Base-by-base conservation (phyloP, 2,797 vertebrate species). In the Denticeps clupeoides region DNA sequence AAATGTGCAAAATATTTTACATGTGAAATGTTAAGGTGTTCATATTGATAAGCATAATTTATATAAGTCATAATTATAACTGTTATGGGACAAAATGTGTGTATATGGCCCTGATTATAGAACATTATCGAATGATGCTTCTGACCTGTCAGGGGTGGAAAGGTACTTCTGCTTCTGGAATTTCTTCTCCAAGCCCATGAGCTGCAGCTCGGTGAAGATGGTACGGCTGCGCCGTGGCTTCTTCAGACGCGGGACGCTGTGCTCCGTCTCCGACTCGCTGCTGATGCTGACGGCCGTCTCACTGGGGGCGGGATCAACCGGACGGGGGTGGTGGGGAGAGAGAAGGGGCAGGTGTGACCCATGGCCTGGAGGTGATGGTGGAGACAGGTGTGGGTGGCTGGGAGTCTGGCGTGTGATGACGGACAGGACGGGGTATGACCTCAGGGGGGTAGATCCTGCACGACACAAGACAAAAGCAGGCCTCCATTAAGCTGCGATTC, bases 121-220 rank as follows among this genome's bases (percentile, higher is more conserved):
- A n/a, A n/a, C n/a, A n/a, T n/a, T n/a, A n/a, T n/a, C n/a, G n/a
- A n/a, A n/a, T n/a, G n/a, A n/a, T n/a, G 8, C 1, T 8, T 64
- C 86, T 77, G 45, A 97, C 94, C 94, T 91, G 68, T 99, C 94
- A 1, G 94, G 94, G 1, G 94, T 99, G 27, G 94, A 99, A 27
- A 99, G 76, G 66, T 99, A 99, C 72, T 99, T 99, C 80, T 99
- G 94, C 72, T 93, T 99, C 84, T 97, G 94, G 71, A 99, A 99
- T 64, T 99, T 99, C 77, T 95, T 99, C 83, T 99, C 94, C 63
- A 99, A 77, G 47, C 94, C 94, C 91, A 99, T 89, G 47, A 99
- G 88, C 81, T 99, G 94, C 57, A 95, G 78, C 72, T 99, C 94
- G 0, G 94, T 97, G 79, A 99, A 99, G 75, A 99, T 99, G 73